Conservation (phyloP, 2,888 invertebrate genomes). For the Drosophila setosimentum region DNA sequence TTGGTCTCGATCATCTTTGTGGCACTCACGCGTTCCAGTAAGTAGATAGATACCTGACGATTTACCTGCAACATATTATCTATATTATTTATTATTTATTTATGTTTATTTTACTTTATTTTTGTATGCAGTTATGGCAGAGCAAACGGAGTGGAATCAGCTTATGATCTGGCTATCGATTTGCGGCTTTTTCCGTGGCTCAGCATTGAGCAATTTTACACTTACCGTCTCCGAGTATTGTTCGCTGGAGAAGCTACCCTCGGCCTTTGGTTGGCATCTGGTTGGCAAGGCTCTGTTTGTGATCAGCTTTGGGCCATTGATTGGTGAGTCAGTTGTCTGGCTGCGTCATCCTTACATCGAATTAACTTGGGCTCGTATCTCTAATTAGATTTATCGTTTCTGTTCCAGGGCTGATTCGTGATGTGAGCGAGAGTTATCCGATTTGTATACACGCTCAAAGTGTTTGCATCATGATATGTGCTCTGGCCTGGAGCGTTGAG, state of each 20-base stretch:
- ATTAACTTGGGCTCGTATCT: neutral
- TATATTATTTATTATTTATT: neutral
- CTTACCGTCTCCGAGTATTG: constrained; percentile 92
- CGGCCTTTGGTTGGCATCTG: constrained; percentile 92
- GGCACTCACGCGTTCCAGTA: constrained; percentile 90
- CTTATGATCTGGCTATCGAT: constrained; percentile 90
- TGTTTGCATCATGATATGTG: constrained; percentile 89
- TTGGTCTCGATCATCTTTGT: constrained; percentile 90
- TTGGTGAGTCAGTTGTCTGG: constrained; percentile 86
- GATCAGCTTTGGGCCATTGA: constrained; percentile 89
- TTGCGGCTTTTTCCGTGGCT: constrained; percentile 92
- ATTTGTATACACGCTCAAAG: constrained; percentile 91
- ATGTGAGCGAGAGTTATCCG: constrained; percentile 89
- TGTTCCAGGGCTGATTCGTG: constrained; percentile 89
- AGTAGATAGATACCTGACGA: constrained; percentile 70
- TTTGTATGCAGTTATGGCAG: constrained; percentile 88
- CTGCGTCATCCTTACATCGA: neutral
- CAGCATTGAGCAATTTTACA: constrained; percentile 91
- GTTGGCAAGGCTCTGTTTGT: constrained; percentile 91
- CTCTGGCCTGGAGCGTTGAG: constrained; percentile 89
- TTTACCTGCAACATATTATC: neutral
- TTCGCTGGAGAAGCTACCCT: constrained; percentile 90
- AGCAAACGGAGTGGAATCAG: constrained; percentile 89
- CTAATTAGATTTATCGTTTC: neutral
- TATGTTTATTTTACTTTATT: neutral